A percentile compares a stretch with the other conserved stretches of the same genome.
Conservation (phyloP, 2,113 vertebrate species). For the Chloroceryle aenea region DNA sequence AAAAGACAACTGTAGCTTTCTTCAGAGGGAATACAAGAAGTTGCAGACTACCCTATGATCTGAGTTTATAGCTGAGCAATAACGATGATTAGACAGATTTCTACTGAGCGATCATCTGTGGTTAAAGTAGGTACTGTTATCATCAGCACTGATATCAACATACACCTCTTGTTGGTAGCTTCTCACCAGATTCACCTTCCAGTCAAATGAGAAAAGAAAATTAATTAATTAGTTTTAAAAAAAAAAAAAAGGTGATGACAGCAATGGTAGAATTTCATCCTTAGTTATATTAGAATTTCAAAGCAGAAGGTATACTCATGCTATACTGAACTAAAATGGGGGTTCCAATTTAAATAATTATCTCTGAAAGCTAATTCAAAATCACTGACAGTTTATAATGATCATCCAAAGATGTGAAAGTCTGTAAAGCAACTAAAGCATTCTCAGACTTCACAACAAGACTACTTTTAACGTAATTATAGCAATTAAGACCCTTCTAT, state of each 20-base stretch:
- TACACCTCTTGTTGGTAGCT: accelerated
- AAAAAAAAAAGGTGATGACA: neutral
- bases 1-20: neutral
- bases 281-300: neutral
- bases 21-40: neutral
- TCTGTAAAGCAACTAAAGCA: neutral
- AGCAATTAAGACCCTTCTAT: slow-evolving; percentile 44
- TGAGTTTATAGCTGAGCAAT: neutral
- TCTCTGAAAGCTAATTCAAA: slow-evolving; percentile 32
- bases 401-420: neutral
- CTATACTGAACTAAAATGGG: neutral
- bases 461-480: slow-evolving; percentile 42
- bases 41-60: neutral
- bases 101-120: neutral
- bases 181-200: neutral
- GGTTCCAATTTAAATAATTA: slow-evolving; percentile 5
- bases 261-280: neutral
- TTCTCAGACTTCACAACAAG: slow-evolving; percentile 2
- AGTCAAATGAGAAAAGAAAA: neutral
- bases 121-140: neutral
- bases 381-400: slow-evolving; percentile 12
- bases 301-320: neutral
- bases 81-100: neutral
- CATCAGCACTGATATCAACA: neutral
- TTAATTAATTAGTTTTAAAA: neutral